phyloP scores from a whole-genome alignment of 2,113 vertebrate genomes.

The Alouatta palliata region DNA sequence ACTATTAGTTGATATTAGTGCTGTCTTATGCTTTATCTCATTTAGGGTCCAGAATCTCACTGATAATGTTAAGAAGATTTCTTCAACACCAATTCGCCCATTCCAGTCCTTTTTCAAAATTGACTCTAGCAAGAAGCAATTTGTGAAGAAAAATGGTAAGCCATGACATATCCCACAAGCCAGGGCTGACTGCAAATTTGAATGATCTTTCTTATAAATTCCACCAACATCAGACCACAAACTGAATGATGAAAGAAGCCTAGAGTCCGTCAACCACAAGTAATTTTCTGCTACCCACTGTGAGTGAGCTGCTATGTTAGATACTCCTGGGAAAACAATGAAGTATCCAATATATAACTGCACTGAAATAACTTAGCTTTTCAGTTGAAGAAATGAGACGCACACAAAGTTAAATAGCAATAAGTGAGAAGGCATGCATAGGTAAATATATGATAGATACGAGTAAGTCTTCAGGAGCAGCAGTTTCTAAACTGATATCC shows the following conservation, averaged over 20 bases:
- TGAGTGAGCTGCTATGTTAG: background rate
- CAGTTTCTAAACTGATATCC: background rate
- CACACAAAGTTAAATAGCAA: background rate
- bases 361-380: background rate
- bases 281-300: background rate
- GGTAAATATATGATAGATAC: background rate
- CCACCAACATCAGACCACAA: constrained; percentile 40
- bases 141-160: constrained; percentile 31
- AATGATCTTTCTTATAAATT: background rate
- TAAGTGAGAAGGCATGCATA: background rate
- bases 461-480: background rate
- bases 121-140: background rate
- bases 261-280: constrained; percentile 13
- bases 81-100: background rate
- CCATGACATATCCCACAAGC: background rate
- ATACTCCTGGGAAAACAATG: background rate
- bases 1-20: background rate
- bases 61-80: background rate
- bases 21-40: background rate
- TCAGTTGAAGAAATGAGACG: constrained; percentile 1
- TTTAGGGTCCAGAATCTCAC: background rate
- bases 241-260: constrained; percentile 46
- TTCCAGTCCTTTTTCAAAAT: background rate
- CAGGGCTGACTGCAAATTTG: background rate
- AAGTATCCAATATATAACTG: background rate